Evolutionary conservation across 2,888 invertebrate genomes (phyloP).

Genomic region (Microctonus aethiopoides): DNA sequence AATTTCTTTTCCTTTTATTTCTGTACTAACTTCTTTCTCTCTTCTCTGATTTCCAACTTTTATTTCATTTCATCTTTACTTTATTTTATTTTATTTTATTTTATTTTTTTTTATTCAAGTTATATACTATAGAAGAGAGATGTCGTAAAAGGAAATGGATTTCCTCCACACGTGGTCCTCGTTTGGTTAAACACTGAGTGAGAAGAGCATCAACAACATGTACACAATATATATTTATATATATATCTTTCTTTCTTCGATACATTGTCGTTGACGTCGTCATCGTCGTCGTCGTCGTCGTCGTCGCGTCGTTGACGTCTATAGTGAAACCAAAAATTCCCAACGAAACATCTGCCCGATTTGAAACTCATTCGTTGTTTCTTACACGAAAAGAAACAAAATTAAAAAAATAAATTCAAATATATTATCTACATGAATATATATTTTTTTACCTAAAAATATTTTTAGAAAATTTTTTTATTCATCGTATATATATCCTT

Average conservation of each 20-base stretch:
- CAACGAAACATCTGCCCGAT: slow-evolving; percentile 47
- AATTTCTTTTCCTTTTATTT: neutral
- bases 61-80: slow-evolving; percentile 39
- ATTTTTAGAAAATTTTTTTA: no score
- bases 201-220: no score
- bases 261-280: slow-evolving; percentile 11
- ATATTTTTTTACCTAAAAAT: no score
- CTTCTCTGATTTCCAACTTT: slow-evolving; percentile 43
- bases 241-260: neutral
- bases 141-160: slow-evolving; percentile 62
- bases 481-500: no score
- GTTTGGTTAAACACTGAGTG: slow-evolving; percentile 46
- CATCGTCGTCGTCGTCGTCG: slow-evolving; percentile 12
- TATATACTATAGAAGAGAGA: slow-evolving; percentile 9
- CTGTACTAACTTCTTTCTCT: slow-evolving; percentile 45
- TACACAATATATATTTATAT: slow-evolving; percentile 18
- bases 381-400: no score
- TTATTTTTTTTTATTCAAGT: slow-evolving; percentile 16
- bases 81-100: neutral
- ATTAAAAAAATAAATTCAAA: no score
- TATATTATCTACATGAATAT: no score
- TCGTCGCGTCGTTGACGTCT: no score
- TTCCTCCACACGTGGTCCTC: slow-evolving; percentile 65
- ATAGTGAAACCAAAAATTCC: slow-evolving; percentile 17
- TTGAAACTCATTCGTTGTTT: slow-evolving; percentile 34